A percentile compares a stretch with the other conserved stretches of the same genome.
These are phyloP conservation scores for Habroteleia sp. DNA, from an alignment of 2,888 invertebrate genomes.

Conservation along the genomic window DNA sequence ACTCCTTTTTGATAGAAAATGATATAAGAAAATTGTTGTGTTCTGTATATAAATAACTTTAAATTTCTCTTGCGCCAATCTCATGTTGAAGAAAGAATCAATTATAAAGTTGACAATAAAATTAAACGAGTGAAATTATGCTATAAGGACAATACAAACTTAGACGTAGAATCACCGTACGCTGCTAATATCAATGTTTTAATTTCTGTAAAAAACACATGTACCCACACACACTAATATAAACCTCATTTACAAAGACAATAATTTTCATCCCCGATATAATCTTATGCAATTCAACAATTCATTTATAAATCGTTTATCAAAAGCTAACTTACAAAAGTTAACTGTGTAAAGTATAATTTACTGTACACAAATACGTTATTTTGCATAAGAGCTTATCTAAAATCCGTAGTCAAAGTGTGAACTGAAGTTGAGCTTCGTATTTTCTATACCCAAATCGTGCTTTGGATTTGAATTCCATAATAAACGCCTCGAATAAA, in stretches of 20 bases:
- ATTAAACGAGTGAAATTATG: slow-evolving; percentile 71
- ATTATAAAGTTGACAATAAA: slow-evolving; percentile 78
- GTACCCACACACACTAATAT: too few relatives aligned
- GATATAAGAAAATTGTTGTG: too few relatives aligned
- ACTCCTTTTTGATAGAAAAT: too few relatives aligned
- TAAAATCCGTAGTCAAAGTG: slow-evolving; percentile 9
- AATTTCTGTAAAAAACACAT: too few relatives aligned
- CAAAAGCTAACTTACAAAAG: too few relatives aligned
- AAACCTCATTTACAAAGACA: slow-evolving; percentile 4
- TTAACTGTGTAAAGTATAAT: too few relatives aligned
- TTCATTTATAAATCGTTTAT: too few relatives aligned
- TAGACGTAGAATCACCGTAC: slow-evolving; percentile 21
- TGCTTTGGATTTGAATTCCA: slow-evolving; percentile 22
- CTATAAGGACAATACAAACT: slow-evolving; percentile 74
- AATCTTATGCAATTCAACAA: too few relatives aligned
- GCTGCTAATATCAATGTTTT: slow-evolving; percentile 2
- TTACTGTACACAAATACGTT: not conserved
- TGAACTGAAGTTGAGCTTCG: slow-evolving; percentile 22
- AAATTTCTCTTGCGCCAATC: slow-evolving; percentile 10
- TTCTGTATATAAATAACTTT: slow-evolving; percentile 31
- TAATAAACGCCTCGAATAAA: slow-evolving; percentile 27
- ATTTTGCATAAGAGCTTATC: slow-evolving; percentile 8
- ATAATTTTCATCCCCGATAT: slow-evolving; percentile 15
- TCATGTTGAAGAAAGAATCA: slow-evolving; percentile 69
- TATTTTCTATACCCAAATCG: slow-evolving; percentile 5